Percentiles rank a stretch among this genome's conserved stretches.
Conservation (phyloP, 53 echinoderm and acorn worm species). For the Antedon mediterranea region DNA sequence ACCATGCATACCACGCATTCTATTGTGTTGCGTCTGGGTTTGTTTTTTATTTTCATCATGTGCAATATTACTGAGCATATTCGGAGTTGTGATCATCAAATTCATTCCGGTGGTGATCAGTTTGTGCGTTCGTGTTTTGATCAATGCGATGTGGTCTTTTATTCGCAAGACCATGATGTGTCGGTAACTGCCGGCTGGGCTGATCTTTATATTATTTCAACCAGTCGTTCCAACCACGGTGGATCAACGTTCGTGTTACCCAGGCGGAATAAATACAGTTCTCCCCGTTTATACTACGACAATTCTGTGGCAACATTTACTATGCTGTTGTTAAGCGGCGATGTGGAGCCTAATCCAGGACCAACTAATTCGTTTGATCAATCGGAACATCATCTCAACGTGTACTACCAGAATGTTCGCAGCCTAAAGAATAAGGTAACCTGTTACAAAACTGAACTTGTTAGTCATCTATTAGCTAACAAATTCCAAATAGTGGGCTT, state of each 20-base stretch:
- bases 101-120: no score
- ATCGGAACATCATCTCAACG: neutral
- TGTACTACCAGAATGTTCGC: neutral
- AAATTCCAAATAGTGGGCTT: neutral
- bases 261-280: neutral
- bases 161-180: no score
- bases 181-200: no score
- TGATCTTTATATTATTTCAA: no score
- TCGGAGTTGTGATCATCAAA: no score
- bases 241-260: neutral
- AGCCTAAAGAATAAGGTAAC: neutral
- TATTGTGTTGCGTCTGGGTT: no score
- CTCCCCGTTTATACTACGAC: neutral
- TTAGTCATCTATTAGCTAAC: neutral
- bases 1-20: no score
- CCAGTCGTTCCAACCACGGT: no score
- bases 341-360: neutral
- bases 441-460: neutral
- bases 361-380: neutral
- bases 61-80: no score
- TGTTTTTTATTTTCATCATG: no score
- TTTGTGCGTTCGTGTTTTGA: no score
- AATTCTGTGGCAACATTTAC: neutral
- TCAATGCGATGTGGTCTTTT: no score
- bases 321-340: neutral